Evolutionary conservation across 2,113 vertebrate species (phyloP).

Genomic region (Cnemophilus loriae): DNA sequence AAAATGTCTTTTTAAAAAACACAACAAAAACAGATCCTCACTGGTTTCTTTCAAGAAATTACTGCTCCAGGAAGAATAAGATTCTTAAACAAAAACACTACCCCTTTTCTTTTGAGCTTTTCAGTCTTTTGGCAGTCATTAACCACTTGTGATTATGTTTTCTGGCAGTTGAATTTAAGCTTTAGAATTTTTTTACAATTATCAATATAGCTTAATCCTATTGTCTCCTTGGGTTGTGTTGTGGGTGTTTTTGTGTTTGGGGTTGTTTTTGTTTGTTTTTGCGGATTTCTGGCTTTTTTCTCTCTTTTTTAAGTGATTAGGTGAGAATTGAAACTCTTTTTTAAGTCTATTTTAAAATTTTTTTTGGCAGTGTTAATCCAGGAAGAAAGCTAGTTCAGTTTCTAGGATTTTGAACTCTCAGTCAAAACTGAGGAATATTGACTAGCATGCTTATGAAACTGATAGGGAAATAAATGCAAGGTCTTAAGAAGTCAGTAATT

Average conservation of each 20-base stretch:
- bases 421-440: not conserved
- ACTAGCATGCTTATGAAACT: not conserved
- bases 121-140: not conserved
- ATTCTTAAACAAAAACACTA: not conserved
- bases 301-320: not conserved
- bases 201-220: not conserved
- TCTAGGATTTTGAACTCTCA: not conserved
- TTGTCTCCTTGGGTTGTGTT: not conserved
- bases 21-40: not conserved
- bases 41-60: not conserved
- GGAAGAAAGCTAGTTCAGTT: not conserved
- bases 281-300: not conserved
- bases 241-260: not conserved
- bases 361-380: not conserved
- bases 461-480: not conserved
- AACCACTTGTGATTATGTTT: not conserved
- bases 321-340: not conserved
- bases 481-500: not conserved
- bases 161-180: not conserved
- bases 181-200: not conserved
- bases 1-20: not conserved
- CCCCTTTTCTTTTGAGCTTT: not conserved
- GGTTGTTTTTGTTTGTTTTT: too few relatives aligned
- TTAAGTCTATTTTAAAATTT: not conserved
- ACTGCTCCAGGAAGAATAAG: not conserved